phyloP scores from a whole-genome alignment of 2,113 vertebrate species.

The Catagonus wagneri region DNA sequence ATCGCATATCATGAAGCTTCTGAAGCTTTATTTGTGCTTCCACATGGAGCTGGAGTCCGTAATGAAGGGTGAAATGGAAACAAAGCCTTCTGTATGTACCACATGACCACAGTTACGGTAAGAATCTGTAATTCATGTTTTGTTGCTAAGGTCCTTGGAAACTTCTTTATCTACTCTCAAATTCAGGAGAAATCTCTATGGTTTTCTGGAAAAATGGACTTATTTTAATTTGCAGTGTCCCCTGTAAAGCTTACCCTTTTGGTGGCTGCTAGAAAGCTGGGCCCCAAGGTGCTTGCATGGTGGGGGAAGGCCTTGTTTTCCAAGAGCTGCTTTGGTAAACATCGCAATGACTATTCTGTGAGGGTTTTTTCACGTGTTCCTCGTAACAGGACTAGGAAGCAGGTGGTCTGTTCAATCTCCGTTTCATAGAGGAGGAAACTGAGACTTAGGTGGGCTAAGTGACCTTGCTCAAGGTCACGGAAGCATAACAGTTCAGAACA shows the following conservation, averaged over 20 bases:
- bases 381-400: neutral
- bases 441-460: neutral
- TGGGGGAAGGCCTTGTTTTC: neutral
- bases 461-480: neutral
- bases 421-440: neutral
- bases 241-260: neutral
- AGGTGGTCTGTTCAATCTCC: neutral
- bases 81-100: neutral
- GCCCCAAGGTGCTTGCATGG: too few species aligned
- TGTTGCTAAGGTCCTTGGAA: neutral
- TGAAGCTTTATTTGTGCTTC: neutral
- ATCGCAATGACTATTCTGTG: neutral
- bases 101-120: neutral
- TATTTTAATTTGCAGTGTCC: neutral
- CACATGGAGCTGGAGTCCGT: neutral
- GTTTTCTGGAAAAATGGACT: neutral
- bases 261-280: neutral
- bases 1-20: neutral
- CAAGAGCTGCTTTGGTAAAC: neutral
- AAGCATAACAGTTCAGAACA: neutral
- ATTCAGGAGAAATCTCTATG: neutral
- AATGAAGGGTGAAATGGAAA: neutral
- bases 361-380: neutral
- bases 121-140: neutral
- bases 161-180: neutral